phyloP scores from a whole-genome alignment of 1,140 invertebrate species.

The Drosophila mayri region DNA sequence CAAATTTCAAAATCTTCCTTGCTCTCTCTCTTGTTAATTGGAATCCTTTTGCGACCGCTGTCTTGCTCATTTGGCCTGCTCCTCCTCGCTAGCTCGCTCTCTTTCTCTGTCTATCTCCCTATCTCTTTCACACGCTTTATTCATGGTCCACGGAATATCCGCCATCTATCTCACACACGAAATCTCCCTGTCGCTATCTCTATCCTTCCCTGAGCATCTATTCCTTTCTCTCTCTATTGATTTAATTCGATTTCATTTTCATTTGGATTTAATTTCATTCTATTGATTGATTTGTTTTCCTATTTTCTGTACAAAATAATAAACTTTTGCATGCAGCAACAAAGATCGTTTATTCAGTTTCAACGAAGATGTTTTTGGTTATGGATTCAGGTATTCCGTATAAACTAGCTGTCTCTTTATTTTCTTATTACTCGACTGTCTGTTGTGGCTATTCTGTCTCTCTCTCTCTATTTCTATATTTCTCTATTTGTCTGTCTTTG shows the following conservation, averaged over 20 bases:
- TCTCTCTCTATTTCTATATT: constrained; percentile 8
- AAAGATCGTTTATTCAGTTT: constrained; percentile 91
- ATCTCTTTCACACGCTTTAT: constrained; percentile 45
- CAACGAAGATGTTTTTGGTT: constrained; percentile 88
- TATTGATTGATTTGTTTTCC: constrained; percentile 15
- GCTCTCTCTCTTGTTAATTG: constrained; percentile 1
- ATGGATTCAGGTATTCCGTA: constrained; percentile 89
- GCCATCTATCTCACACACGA: constrained; percentile 28
- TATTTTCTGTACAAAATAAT: constrained; percentile 52
- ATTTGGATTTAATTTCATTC: constrained; percentile 3
- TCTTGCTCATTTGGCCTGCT: constrained; percentile 33
- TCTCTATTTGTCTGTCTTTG: constrained; percentile 31
- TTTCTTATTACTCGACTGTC: constrained; percentile 35
- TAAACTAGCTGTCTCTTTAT: constrained; percentile 35
- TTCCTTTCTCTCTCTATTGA: constrained; percentile 17
- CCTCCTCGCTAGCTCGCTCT: constrained; percentile 5
- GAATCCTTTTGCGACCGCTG: background rate
- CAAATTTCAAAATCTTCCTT: constrained; percentile 7
- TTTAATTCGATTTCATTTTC: constrained; percentile 20
- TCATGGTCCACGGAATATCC: constrained; percentile 34
- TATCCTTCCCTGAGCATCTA: constrained; percentile 4
- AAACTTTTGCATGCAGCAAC: constrained; percentile 88
- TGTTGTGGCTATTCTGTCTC: constrained; percentile 37
- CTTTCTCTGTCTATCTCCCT: background rate
- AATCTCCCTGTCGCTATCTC: constrained; percentile 6